Evolutionary conservation across 1,140 invertebrate species (phyloP).

Genomic region (Aphaenogaster floridana): DNA sequence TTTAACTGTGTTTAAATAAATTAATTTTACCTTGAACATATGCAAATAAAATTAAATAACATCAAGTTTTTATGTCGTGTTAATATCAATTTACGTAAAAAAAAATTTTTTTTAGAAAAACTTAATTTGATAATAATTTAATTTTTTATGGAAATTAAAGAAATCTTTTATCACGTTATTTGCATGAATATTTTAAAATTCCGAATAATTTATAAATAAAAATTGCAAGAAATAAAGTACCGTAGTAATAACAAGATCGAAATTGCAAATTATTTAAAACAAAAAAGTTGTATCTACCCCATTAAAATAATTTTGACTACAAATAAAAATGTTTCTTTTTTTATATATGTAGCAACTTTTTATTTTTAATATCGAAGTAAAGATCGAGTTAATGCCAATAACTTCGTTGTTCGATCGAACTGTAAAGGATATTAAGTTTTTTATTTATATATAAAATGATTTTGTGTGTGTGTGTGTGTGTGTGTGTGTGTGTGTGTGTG

Average conservation of each 20-base stretch:
- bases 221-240: background rate
- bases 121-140: background rate
- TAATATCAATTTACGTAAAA: background rate
- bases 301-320: background rate
- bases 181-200: background rate
- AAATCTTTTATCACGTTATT: background rate
- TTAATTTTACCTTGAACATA: background rate
- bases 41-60: background rate
- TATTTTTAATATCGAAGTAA: background rate
- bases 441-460: background rate
- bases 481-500: too few species aligned
- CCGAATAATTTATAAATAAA: background rate
- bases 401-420: background rate
- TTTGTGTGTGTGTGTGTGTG: too few species aligned
- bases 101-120: too few species aligned
- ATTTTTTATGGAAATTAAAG: background rate
- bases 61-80: background rate
- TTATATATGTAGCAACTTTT: background rate
- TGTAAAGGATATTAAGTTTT: background rate
- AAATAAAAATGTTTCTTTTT: background rate
- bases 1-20: constrained; percentile 15
- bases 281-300: background rate
- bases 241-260: background rate
- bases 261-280: constrained; percentile 10
- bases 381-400: background rate